These are phyloP conservation scores for Hormaphis cornu DNA, from an alignment of 1,140 invertebrate genomes.

Conservation along the genomic window DNA sequence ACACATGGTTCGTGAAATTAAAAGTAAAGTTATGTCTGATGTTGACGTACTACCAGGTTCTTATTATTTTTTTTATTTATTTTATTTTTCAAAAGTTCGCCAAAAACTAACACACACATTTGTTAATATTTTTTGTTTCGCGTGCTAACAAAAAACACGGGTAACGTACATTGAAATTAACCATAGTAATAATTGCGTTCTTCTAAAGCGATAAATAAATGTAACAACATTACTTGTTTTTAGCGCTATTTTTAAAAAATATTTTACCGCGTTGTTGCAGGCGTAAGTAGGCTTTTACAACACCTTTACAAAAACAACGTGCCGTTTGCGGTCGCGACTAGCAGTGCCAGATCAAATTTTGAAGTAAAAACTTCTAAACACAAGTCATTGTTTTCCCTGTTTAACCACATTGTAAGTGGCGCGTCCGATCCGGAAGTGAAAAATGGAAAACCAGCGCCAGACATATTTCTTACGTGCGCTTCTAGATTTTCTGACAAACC, in stretches of 20 bases:
- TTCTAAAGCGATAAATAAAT: too few relatives aligned
- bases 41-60: conserved; percentile 11
- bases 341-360: conserved; percentile 20
- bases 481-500: conserved; percentile 66
- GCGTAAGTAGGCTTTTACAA: conserved; percentile 67
- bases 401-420: conserved; percentile 74
- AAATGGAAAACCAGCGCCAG: conserved; percentile 84
- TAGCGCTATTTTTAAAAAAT: too few relatives aligned
- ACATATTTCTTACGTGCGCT: conserved; percentile 82
- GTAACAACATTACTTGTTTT: too few relatives aligned
- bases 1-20: background rate
- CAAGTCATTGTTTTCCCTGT: conserved; percentile 47
- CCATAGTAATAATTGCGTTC: too few relatives aligned
- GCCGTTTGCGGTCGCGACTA: conserved; percentile 82
- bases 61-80: background rate
- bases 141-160: too few relatives aligned
- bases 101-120: too few relatives aligned
- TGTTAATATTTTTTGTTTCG: too few relatives aligned
- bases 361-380: conserved; percentile 22
- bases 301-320: conserved; percentile 70
- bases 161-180: too few relatives aligned
- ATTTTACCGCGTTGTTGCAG: too few relatives aligned
- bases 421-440: conserved; percentile 80
- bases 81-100: background rate
- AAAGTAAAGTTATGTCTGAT: background rate